Conservation (phyloP, 2,113 vertebrate species). For the Actenoides lindsayi region DNA sequence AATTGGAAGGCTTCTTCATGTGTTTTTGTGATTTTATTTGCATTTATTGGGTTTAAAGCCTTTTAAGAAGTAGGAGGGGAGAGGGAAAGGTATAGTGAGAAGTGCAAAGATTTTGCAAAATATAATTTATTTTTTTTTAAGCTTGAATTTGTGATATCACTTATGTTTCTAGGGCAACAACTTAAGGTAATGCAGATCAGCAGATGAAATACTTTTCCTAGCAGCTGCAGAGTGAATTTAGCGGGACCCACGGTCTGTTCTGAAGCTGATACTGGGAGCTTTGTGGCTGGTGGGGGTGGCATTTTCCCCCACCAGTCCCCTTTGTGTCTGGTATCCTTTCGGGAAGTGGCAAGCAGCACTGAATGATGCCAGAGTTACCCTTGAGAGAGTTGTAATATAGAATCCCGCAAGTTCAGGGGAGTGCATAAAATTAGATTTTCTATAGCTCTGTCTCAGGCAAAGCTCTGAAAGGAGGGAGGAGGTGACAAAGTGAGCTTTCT, state of each 20-base stretch:
- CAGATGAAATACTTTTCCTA: conserved; percentile 31
- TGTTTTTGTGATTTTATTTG: conserved; percentile 6
- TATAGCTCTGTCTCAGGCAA: background rate
- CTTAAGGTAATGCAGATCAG: conserved; percentile 47
- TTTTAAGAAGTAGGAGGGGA: background rate
- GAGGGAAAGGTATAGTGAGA: background rate
- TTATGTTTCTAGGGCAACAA: conserved; percentile 56
- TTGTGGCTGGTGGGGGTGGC: background rate
- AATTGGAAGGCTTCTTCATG: background rate
- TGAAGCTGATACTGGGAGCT: background rate
- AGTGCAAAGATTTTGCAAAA: background rate
- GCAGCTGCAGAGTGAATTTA: conserved; percentile 55
- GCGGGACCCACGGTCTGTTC: conserved; percentile 18
- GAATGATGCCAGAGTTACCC: background rate
- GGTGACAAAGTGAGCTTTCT: conserved; percentile 15
- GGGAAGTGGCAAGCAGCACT: background rate
- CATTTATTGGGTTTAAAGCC: conserved; percentile 22
- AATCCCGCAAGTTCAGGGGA: background rate
- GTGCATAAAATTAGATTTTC: background rate
- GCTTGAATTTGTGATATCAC: conserved; percentile 7
- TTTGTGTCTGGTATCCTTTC: background rate
- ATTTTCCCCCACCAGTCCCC: background rate
- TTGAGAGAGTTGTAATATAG: background rate
- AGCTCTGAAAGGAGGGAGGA: conserved; percentile 17
- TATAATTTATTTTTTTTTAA: background rate